Evolutionary conservation across 2,888 invertebrate species (phyloP).

Genomic region (Brachylomia viminalis): DNA sequence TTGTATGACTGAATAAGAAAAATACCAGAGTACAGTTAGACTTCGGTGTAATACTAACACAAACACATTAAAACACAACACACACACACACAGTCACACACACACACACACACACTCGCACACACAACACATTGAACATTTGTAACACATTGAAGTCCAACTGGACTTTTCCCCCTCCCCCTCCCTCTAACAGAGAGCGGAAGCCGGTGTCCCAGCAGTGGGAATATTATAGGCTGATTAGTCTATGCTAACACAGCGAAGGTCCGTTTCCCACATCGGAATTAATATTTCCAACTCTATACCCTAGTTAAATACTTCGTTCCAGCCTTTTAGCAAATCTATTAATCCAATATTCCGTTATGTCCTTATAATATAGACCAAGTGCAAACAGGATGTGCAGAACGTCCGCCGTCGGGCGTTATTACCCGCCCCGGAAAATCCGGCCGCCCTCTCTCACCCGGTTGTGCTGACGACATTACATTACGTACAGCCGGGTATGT

Average conservation of each 20-base stretch:
- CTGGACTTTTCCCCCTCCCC: not conserved
- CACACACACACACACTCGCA: too few species aligned
- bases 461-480: conserved; percentile 10
- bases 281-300: not conserved
- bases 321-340: conserved; percentile 1
- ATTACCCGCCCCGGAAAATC: conserved; percentile 39
- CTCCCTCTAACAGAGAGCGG: too few species aligned
- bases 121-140: too few species aligned
- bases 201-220: not conserved
- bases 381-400: conserved; percentile 41
- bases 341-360: conserved; percentile 10
- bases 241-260: not conserved
- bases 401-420: conserved; percentile 24
- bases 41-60: not conserved
- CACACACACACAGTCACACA: too few species aligned
- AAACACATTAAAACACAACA: too few species aligned
- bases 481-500: conserved; percentile 6
- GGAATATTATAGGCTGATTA: not conserved
- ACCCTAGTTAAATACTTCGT: conserved; percentile 2
- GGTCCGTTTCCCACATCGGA: not conserved
- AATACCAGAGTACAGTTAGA: too few species aligned
- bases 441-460: conserved; percentile 38
- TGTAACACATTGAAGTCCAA: not conserved
- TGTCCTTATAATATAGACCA: conserved; percentile 15
- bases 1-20: too few species aligned